Evolutionary conservation across 2,113 vertebrate genomes (phyloP).

Genomic region (Lynx canadensis): DNA sequence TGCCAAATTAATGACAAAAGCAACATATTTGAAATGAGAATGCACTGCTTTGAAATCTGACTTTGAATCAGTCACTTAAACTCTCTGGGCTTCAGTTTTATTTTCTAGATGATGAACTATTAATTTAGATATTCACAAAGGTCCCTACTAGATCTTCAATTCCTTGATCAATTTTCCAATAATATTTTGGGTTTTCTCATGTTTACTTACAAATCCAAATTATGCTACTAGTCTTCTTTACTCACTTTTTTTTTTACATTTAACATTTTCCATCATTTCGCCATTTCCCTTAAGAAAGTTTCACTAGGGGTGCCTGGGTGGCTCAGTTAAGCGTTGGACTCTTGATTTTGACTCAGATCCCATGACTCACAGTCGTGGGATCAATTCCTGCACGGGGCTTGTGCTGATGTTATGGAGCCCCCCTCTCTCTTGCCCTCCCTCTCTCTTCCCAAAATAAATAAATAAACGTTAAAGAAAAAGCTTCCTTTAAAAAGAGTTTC

Average conservation of each 20-base stretch:
- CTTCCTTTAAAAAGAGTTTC: not conserved
- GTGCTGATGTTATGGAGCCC: too few species aligned
- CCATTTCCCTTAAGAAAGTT: not conserved
- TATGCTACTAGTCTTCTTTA: not conserved
- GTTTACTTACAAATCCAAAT: not conserved
- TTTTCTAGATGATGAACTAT: not conserved
- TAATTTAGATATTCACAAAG: not conserved
- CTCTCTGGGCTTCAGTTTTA: not conserved
- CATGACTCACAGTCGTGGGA: too few species aligned
- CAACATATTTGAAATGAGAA: not conserved
- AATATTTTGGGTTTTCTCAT: not conserved
- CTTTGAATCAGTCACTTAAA: not conserved
- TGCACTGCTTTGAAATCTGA: not conserved
- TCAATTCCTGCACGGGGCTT: too few species aligned
- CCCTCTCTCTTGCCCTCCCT: too few species aligned
- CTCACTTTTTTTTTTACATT: not conserved
- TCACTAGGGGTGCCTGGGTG: too few species aligned
- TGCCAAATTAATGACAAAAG: not conserved
- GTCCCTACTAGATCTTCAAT: not conserved
- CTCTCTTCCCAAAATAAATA: too few species aligned
- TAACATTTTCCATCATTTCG: not conserved
- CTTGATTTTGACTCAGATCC: too few species aligned
- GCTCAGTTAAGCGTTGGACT: too few species aligned
- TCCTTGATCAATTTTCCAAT: not conserved
- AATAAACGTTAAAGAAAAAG: not conserved